Conservation (phyloP, 2,888 invertebrate species). For the Germaria angustata region DNA sequence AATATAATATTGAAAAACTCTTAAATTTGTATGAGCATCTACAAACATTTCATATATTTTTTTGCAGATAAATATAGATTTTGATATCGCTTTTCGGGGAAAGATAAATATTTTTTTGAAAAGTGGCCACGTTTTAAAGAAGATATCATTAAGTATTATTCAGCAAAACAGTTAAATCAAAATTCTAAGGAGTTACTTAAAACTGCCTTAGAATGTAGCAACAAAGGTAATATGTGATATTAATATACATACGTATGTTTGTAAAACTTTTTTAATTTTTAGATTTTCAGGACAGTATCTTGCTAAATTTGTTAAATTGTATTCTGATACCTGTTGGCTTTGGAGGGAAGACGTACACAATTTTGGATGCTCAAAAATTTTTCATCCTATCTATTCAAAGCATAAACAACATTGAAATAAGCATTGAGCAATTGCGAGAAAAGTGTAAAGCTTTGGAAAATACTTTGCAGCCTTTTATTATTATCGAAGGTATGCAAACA, state of each 20-base stretch:
- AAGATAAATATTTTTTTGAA: not conserved
- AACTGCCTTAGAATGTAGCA: not conserved
- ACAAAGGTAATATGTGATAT: constrained; percentile 8
- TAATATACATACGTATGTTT: not conserved
- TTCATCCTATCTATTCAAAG: not conserved
- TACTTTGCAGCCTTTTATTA: constrained; percentile 22
- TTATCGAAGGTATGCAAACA: constrained; percentile 34
- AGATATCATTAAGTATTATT: constrained; percentile 2
- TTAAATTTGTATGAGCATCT: not conserved
- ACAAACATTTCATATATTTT: not conserved
- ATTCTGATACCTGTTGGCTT: constrained; percentile 25
- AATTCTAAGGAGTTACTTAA: not conserved
- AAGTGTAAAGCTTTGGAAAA: constrained; percentile 29
- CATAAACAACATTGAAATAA: constrained; percentile 3
- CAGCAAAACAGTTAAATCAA: not conserved
- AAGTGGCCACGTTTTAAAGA: constrained; percentile 2
- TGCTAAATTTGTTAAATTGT: constrained; percentile 33
- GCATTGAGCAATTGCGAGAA: constrained; percentile 6
- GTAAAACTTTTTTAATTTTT: not conserved
- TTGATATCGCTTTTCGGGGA: not conserved
- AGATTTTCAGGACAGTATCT: constrained; percentile 27
- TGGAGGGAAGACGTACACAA: constrained; percentile 20
- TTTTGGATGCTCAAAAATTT: constrained; percentile 37
- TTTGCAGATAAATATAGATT: constrained; percentile 17
- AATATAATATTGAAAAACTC: too few relatives aligned